These are phyloP conservation scores for Betta splendens DNA, from an alignment of 2,797 vertebrate genomes.

Conservation along the genomic window DNA sequence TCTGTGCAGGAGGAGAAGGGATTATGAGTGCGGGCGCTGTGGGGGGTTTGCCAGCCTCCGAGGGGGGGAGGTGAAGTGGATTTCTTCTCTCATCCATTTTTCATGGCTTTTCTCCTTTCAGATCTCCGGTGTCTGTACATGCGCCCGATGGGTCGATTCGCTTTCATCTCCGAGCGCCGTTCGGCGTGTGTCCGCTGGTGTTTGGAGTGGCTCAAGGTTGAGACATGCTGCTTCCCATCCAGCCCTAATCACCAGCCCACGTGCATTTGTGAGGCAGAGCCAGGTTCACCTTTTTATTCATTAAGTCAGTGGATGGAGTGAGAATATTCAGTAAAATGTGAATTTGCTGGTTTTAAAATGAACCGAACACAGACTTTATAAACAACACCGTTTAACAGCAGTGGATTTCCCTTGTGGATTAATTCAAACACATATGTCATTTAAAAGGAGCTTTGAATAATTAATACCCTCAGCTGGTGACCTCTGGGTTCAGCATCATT, in stretches of 20 bases:
- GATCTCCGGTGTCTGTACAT: constrained; percentile 75
- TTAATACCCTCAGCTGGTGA: constrained; percentile 49
- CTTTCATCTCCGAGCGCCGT: constrained; percentile 78
- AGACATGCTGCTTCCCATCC: constrained; percentile 56
- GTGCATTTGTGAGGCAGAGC: no score
- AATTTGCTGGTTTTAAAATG: no score
- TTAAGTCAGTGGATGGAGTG: no score
- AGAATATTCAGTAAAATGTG: no score
- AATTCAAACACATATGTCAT: constrained; percentile 47
- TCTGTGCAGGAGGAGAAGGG: constrained; percentile 70
- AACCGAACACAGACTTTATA: constrained; percentile 15
- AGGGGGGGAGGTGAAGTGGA: constrained; percentile 76
- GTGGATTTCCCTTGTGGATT: constrained; percentile 51
- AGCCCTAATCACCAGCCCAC: constrained; percentile 44
- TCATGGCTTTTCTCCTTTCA: constrained; percentile 82
- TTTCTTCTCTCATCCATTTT: constrained; percentile 86
- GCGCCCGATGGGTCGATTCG: constrained; percentile 73
- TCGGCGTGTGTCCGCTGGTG: constrained; percentile 32
- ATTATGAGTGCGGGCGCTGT: constrained; percentile 75
- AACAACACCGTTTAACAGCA: constrained; percentile 39
- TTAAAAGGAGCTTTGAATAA: constrained; percentile 56
- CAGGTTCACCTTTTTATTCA: no score
- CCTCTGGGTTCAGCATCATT: constrained; percentile 40
- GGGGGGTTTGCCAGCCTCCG: constrained; percentile 73
- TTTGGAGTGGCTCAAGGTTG: constrained; percentile 58